phyloP scores from a whole-genome alignment of 2,797 vertebrate species.

The Amblyopsis hoosieri region DNA sequence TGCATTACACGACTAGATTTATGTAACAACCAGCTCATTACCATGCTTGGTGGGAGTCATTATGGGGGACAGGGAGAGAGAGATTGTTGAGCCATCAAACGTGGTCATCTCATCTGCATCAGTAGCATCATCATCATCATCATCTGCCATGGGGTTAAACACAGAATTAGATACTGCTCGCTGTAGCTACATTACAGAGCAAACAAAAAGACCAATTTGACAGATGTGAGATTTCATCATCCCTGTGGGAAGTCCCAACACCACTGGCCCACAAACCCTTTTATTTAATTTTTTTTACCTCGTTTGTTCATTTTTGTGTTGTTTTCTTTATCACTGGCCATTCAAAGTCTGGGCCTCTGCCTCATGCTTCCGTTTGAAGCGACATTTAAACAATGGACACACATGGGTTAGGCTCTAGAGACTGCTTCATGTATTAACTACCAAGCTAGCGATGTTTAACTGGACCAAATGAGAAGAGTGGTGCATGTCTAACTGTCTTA shows the following conservation, averaged over 20 bases:
- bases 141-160: conserved; percentile 56
- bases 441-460: background rate
- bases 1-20: background rate
- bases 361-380: background rate
- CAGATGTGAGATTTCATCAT: too few species aligned
- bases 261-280: too few species aligned
- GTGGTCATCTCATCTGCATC: conserved; percentile 79
- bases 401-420: conserved; percentile 16
- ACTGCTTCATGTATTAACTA: background rate
- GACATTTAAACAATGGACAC: background rate
- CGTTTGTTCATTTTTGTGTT: too few species aligned
- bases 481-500: background rate
- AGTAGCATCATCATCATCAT: conserved; percentile 66
- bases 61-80: conserved; percentile 90
- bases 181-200: background rate
- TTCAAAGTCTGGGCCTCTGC: background rate
- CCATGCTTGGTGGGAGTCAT: conserved; percentile 88
- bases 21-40: conserved; percentile 42
- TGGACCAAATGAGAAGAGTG: background rate
- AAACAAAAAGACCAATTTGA: too few species aligned
- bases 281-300: too few species aligned
- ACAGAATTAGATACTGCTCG: conserved; percentile 10
- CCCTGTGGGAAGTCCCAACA: too few species aligned
- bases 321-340: too few species aligned
- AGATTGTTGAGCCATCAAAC: conserved; percentile 84